Conservation (phyloP, 2,113 vertebrate genomes). For the Butorides virescens region DNA sequence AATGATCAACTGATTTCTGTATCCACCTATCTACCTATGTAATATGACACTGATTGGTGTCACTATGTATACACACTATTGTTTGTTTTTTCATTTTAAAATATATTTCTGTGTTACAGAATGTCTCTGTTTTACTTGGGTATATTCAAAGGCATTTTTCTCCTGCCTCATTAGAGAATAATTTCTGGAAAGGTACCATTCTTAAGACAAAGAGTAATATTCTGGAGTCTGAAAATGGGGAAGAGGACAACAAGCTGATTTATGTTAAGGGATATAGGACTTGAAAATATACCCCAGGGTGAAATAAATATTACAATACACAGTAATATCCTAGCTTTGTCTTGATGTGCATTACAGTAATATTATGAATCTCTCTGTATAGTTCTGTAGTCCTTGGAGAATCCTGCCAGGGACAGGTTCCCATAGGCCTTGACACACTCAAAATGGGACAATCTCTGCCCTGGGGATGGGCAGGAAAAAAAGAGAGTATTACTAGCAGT, state of each 20-base stretch:
- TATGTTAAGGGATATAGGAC: constrained; percentile 21
- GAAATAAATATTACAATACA: constrained; percentile 56
- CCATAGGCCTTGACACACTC: background rate
- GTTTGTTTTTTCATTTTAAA: background rate
- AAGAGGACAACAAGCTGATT: constrained; percentile 30
- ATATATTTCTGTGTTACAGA: background rate
- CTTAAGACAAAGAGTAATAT: constrained; percentile 30
- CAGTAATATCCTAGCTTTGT: constrained; percentile 30
- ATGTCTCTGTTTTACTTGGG: background rate
- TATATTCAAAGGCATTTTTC: constrained; percentile 22
- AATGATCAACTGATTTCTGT: background rate
- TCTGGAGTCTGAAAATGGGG: background rate
- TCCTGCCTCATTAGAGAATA: constrained; percentile 37
- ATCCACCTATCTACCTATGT: background rate
- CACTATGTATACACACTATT: background rate
- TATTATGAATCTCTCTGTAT: background rate
- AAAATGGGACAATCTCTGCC: background rate
- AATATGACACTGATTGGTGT: background rate
- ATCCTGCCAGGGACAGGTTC: accelerated
- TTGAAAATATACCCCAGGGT: constrained; percentile 31
- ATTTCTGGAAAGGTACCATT: constrained; percentile 28
- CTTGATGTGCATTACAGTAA: background rate
- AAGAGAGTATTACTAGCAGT: background rate
- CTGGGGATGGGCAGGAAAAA: background rate
- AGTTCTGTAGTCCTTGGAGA: background rate